Base-by-base conservation (phyloP, 1,140 invertebrate species). In the Sesamia nonagrioides region DNA sequence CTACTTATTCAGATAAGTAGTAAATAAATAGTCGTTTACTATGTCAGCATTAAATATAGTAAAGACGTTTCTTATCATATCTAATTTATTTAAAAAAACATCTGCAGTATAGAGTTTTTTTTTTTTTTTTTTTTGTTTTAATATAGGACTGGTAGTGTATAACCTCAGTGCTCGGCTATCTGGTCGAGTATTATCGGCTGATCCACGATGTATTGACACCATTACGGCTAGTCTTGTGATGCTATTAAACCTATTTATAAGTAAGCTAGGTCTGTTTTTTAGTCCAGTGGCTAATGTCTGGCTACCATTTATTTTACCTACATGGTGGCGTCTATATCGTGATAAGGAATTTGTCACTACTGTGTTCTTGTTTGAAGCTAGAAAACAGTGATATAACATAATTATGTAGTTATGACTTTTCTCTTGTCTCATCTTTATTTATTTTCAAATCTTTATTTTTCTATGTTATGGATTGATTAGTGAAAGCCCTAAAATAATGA, bases 201-300 rank as follows among this genome's bases (percentile, higher is more conserved):
- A 76, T 66, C 45, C 73, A 40, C 58, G 42, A 76, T 56, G 27
- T 61, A 76, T 63, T 6, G 73, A 42, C 35, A 27, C 73, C 58
- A 76, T 76, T 76, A 76, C 27, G 7, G 60, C 73, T 63, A 63
- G 58, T 76, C 73, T 52, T 76, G 73, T 75, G 72, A 18, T 33
- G 42, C 40, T 15, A 76, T 76, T 76, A 76, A 76, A 58, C 21
- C 42, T 60, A 76, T 76, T 63, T 76, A 63, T 76, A 63, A 76
- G 73, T 76, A 58, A 58, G 33, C 3, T 58, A 27, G 33, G 21
- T 2, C 33, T 50, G 58, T 35, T 61, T 61, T 37, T 50, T n/a
- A 50, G 45, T 50, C 13, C 13, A 40, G 40, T 8, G 40, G 9
- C 6, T 40, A 40, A 40, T 6, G 40, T 40, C 9, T 9, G 40